Evolutionary conservation across 2,797 vertebrate species (phyloP).

Genomic region (Pseudocheirus occidentalis): DNA sequence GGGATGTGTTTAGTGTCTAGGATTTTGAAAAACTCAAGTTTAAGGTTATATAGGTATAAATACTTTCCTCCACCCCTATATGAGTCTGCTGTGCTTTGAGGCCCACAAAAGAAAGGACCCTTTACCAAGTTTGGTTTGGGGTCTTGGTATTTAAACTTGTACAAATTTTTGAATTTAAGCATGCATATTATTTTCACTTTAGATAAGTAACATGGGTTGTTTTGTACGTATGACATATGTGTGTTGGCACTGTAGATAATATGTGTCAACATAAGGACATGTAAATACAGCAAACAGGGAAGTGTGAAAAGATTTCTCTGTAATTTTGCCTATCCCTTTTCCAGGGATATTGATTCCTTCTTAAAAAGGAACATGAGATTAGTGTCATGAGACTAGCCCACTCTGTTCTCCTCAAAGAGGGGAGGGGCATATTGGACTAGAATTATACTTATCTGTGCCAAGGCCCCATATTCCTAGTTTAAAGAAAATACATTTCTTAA

Average conservation of each 20-base stretch:
- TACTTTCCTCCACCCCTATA: not conserved
- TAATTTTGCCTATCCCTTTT: not conserved
- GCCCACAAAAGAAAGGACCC: not conserved
- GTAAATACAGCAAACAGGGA: not conserved
- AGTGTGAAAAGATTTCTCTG: not conserved
- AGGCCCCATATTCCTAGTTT: not conserved
- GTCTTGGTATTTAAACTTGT: not conserved
- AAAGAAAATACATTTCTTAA: not conserved
- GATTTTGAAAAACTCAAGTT: slow-evolving; percentile 43
- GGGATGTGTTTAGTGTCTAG: slow-evolving; percentile 5
- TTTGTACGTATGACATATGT: not conserved
- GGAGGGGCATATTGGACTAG: not conserved
- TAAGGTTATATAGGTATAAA: slow-evolving; percentile 8
- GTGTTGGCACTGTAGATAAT: not conserved
- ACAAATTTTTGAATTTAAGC: not conserved
- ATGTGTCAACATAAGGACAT: not conserved
- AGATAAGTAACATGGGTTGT: not conserved
- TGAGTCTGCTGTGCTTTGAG: slow-evolving; percentile 26
- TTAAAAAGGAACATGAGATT: not conserved
- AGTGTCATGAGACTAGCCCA: not conserved
- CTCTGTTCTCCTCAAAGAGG: not conserved
- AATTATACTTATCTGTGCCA: not conserved
- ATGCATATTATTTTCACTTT: not conserved
- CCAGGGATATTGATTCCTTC: not conserved
- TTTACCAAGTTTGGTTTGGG: not conserved